These are phyloP conservation scores for Spilogale gracilis DNA, from an alignment of 2,113 vertebrate species.

Conservation along the genomic window DNA sequence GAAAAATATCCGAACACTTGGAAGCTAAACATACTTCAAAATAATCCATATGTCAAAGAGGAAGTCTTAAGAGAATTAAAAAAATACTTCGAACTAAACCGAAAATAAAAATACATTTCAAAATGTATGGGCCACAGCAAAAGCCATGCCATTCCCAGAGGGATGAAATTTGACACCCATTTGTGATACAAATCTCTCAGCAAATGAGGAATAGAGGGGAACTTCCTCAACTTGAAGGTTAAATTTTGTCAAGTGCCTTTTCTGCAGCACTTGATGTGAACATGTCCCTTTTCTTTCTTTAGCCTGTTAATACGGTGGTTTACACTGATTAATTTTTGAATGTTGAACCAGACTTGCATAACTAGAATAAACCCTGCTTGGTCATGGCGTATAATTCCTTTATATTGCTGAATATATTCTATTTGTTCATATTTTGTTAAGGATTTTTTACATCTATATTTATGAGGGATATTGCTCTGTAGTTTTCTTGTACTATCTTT, in stretches of 20 bases:
- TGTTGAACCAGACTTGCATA: conserved; percentile 2
- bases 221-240: background rate
- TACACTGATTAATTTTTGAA: background rate
- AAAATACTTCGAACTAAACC: conserved; percentile 1
- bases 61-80: background rate
- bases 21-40: conserved; percentile 16
- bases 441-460: background rate
- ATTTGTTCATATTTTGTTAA: conserved; percentile 31
- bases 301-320: background rate
- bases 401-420: background rate
- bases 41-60: background rate
- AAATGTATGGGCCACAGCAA: background rate
- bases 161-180: background rate
- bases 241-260: background rate
- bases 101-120: conserved; percentile 7
- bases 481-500: background rate
- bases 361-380: background rate
- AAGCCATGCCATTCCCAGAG: background rate
- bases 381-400: background rate
- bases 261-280: background rate
- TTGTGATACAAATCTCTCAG: background rate
- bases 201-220: background rate
- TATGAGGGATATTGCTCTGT: background rate
- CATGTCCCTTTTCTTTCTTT: background rate
- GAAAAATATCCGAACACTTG: background rate